phyloP scores from a whole-genome alignment of 2,113 vertebrate species.

The Pavo muticus region DNA sequence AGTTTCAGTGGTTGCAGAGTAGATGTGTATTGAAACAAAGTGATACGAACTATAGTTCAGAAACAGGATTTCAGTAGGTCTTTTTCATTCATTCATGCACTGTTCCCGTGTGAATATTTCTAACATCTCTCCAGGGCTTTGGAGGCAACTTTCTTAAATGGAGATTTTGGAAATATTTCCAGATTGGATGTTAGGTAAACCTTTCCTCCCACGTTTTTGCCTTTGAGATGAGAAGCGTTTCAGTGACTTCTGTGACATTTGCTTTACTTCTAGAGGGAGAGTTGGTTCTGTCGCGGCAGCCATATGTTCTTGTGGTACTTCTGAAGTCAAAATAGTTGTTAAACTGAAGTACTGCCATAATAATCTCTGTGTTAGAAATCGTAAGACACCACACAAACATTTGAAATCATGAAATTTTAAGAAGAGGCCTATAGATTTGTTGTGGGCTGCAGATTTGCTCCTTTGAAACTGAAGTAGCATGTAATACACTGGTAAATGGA shows the following conservation, averaged over 20 bases:
- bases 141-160: constrained; percentile 51
- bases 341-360: background rate
- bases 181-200: constrained; percentile 37
- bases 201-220: background rate
- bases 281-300: background rate
- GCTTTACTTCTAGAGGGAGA: background rate
- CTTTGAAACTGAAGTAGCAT: background rate
- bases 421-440: background rate
- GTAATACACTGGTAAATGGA: background rate
- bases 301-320: background rate
- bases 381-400: background rate
- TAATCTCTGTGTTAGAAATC: background rate
- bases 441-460: background rate
- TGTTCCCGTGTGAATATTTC: background rate
- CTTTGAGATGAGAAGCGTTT: constrained; percentile 49
- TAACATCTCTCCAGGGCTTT: constrained; percentile 7
- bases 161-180: constrained; percentile 51
- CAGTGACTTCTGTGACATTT: background rate
- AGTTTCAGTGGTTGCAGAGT: background rate
- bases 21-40: background rate
- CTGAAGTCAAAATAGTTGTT: background rate
- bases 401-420: background rate
- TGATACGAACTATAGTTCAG: background rate
- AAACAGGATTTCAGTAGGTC: background rate
- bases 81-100: constrained; percentile 26